Evolutionary conservation across 2,888 invertebrate genomes (phyloP).

Genomic region (Chaetogeoica ovagalla): DNA sequence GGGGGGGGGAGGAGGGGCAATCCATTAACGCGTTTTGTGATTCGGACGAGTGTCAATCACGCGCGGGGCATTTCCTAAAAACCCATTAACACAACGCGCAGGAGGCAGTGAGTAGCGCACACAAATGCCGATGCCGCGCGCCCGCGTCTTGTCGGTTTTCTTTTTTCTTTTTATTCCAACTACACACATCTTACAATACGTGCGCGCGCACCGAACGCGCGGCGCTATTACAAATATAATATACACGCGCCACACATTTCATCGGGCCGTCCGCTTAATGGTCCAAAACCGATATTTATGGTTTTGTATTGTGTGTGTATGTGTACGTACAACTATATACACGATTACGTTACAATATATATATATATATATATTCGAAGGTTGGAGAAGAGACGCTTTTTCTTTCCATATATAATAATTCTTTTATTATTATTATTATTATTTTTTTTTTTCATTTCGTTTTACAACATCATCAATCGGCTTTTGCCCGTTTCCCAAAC

Average conservation of each 20-base stretch:
- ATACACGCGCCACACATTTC: conserved; percentile 21
- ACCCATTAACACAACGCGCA: conserved; percentile 45
- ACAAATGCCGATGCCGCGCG: neutral
- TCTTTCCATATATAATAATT: conserved; percentile 14
- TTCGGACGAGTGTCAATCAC: conserved; percentile 51
- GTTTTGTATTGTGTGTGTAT: conserved; percentile 36
- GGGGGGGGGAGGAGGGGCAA: too few species aligned
- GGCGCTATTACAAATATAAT: conserved; percentile 28
- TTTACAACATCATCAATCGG: conserved; percentile 51
- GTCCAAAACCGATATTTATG: conserved; percentile 48
- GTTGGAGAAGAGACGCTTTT: conserved; percentile 19
- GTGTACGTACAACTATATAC: neutral
- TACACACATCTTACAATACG: neutral
- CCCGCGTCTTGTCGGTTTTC: conserved; percentile 1
- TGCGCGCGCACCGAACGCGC: neutral
- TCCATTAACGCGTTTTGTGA: conserved; percentile 38
- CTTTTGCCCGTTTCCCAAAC: conserved; percentile 38
- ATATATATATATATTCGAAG: conserved; percentile 3
- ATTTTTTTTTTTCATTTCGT: neutral
- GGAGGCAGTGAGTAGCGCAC: too few species aligned
- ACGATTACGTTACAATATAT: conserved; percentile 33
- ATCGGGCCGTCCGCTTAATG: conserved; percentile 42
- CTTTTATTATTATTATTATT: too few species aligned
- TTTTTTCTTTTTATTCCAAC: conserved; percentile 19
- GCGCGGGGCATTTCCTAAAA: conserved; percentile 27